These are phyloP conservation scores for Amblyopsis rosae DNA, from an alignment of 2,113 vertebrate species.

Conservation along the genomic window DNA sequence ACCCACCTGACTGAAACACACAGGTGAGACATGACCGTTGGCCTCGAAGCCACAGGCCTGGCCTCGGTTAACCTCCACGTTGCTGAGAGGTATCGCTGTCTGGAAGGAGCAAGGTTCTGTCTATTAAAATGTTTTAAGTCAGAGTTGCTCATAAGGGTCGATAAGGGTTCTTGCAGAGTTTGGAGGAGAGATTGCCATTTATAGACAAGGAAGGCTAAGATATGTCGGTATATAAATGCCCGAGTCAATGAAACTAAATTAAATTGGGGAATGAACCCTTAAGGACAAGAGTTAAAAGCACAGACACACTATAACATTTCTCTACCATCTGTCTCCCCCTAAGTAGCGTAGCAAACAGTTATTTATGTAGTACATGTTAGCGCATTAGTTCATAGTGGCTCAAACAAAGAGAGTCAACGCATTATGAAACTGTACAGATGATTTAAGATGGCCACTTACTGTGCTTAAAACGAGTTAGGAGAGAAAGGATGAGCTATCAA, in stretches of 20 bases:
- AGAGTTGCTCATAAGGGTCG: conserved; percentile 20
- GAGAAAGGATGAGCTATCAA: no score
- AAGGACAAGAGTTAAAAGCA: neutral
- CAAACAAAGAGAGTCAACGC: no score
- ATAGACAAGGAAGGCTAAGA: conserved; percentile 30
- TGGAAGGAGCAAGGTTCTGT: conserved; percentile 12
- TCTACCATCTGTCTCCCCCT: no score
- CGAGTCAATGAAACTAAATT: conserved; percentile 29
- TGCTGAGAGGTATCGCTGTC: conserved; percentile 16
- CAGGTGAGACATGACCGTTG: conserved; percentile 52
- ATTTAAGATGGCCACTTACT: no score
- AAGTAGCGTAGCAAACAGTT: no score
- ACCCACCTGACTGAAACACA: conserved; percentile 34
- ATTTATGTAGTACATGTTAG: no score
- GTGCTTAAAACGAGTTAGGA: no score
- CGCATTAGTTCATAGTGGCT: no score
- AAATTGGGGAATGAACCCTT: neutral
- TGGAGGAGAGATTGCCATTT: conserved; percentile 32
- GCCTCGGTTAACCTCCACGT: conserved; percentile 39
- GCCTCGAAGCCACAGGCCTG: conserved; percentile 23
- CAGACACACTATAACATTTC: neutral
- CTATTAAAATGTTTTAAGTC: conserved; percentile 21
- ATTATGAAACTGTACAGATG: no score
- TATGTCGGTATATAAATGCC: conserved; percentile 8
- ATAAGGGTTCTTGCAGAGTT: conserved; percentile 21